Evolutionary conservation across 2,888 invertebrate species (phyloP), one percentile per base, ranked within the genome.

Genomic region (Drosophila quasianomalipes): DNA sequence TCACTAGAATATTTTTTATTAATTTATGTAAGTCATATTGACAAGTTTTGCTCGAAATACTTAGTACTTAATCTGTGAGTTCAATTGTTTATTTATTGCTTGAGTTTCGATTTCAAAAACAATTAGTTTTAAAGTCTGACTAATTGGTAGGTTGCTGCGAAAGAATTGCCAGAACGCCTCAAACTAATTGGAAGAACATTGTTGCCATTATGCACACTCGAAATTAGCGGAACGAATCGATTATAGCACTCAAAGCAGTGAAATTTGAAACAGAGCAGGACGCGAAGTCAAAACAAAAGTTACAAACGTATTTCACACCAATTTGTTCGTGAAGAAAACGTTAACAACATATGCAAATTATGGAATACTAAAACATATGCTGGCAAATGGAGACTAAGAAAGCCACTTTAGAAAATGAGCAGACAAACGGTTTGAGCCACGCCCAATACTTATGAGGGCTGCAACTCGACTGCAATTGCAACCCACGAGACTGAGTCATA

Each of bases 401-500:
- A 22, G 1, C n/a, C 26, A 33, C 7, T 30, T 31, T 4, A 28
- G n/a, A 60, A 60, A 37, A 22, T 30, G 51, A 5, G 10, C 28
- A 2, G 16, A 7, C 22, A 64, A 64, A 59, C 30, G 31, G 53
- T 31, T 65, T 39, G 6, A 14, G 41, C 47, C 71, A 70, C 71
- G 47, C 70, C 71, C 61, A 39, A 33, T 31, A 3, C 16, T 16
- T 14, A n/a, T 6, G 28, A 30, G 30, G 30, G 51, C 14, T 49
- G 37, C 26, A 16, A 33, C 33, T 28, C 14, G 31, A 28, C 14
- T 16, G 59, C 70, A 69, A 37, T 44, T 70, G 70, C 70, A 59
- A 12, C 28, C 7, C 7, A 54, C 31, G 39, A 41, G n/a, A 55
- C 41, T 70, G 75, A 79, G 63, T 78, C 75, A 79, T 67, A 44